Conservation (phyloP, 2,888 invertebrate genomes). For the Dinocampus coccinellae region DNA sequence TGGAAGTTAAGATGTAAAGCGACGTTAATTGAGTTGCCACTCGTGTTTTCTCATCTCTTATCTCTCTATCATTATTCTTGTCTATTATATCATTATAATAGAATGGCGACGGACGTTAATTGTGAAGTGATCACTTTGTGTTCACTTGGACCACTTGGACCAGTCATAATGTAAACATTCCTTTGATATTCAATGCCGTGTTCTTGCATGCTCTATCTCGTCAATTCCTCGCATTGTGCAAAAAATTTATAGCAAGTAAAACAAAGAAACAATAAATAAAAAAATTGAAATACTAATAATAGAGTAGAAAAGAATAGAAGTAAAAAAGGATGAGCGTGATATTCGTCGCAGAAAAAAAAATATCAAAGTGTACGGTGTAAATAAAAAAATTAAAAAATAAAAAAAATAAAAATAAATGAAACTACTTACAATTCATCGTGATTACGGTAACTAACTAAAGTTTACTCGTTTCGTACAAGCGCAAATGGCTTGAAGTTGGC, state of each 20-base stretch:
- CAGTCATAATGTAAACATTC: background rate
- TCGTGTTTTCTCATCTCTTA: background rate
- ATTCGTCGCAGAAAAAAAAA: background rate
- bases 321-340: background rate
- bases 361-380: no score
- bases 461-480: slow-evolving; percentile 8
- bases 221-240: background rate
- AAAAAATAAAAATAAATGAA: slow-evolving; percentile 18
- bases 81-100: background rate
- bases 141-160: background rate
- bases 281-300: background rate
- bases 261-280: background rate
- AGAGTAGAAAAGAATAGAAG: background rate
- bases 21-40: slow-evolving; percentile 14
- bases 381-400: no score
- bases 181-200: background rate
- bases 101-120: background rate
- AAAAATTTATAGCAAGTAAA: background rate
- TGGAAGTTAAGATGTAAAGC: background rate
- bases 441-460: slow-evolving; percentile 20
- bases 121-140: background rate
- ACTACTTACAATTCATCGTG: slow-evolving; percentile 20
- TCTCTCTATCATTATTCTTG: background rate
- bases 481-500: slow-evolving; percentile 4
- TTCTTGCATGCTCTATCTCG: background rate